Conservation (phyloP, 1,140 invertebrate species). For the Paraescarpia echinospica region DNA sequence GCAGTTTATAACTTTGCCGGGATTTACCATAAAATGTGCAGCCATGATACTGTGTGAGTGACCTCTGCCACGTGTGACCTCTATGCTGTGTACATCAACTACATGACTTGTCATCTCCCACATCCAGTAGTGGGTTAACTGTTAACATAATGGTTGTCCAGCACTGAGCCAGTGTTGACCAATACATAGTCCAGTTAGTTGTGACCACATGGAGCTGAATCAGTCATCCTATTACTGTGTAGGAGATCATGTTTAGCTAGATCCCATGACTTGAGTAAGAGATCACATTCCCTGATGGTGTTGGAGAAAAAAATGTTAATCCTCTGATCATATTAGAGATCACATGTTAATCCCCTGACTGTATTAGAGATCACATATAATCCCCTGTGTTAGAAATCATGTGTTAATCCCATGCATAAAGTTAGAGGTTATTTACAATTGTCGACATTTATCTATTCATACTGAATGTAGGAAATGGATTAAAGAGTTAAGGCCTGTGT, state of each 20-base stretch:
- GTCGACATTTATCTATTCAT: too few species aligned
- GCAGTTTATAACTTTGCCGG: too few species aligned
- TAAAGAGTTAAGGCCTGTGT: too few species aligned
- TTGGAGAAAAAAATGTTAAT: background rate
- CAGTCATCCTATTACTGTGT: background rate
- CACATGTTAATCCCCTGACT: background rate
- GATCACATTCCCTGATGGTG: too few species aligned
- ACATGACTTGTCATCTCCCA: conserved; percentile 38
- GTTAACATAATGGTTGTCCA: background rate
- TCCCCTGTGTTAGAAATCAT: background rate
- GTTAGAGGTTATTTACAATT: too few species aligned
- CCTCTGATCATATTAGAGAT: background rate
- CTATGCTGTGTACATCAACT: background rate
- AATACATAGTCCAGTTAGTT: background rate
- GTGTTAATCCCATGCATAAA: too few species aligned
- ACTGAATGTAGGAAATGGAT: too few species aligned
- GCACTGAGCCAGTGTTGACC: background rate
- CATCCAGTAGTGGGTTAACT: background rate
- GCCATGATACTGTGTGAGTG: background rate
- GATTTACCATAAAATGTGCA: too few species aligned
- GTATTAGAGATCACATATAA: background rate
- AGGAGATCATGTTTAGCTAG: too few species aligned
- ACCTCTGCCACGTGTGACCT: background rate
- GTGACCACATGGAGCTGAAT: background rate
- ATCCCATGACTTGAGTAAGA: too few species aligned